Conservation (phyloP, 2,888 invertebrate species). For the Nudaria mundana region DNA sequence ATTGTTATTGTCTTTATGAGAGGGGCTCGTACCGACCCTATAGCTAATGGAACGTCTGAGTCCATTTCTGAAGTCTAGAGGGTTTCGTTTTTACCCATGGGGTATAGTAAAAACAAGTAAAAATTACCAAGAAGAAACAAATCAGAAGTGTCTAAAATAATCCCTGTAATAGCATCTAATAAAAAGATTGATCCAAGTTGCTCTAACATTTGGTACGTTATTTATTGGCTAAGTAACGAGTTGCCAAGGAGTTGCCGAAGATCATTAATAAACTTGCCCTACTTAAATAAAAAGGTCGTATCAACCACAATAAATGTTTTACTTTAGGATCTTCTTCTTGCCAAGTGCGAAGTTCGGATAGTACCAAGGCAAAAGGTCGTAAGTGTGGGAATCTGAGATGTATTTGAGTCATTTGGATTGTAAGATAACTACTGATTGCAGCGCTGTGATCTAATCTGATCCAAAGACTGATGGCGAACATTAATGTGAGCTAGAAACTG, state of each 20-base stretch:
- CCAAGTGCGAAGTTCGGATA: constrained; percentile 22
- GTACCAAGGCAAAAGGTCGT: constrained; percentile 35
- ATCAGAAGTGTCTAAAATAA: no score
- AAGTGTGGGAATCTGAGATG: constrained; percentile 24
- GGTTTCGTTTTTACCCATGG: no score
- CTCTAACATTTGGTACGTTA: constrained; percentile 50
- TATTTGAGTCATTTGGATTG: constrained; percentile 32
- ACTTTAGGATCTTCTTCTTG: constrained; percentile 37
- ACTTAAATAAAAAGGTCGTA: constrained; percentile 43
- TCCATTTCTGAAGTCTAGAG: no score
- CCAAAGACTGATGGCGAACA: constrained; percentile 59
- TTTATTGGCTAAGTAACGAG: constrained; percentile 65
- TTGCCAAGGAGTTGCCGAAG: constrained; percentile 55
- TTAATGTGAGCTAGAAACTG: constrained; percentile 57
- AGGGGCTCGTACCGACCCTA: no score
- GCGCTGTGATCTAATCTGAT: constrained; percentile 59
- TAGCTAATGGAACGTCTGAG: no score
- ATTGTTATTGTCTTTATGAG: no score
- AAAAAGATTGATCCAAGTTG: constrained; percentile 50
- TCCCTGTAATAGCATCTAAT: constrained; percentile 41
- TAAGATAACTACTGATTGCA: constrained; percentile 33
- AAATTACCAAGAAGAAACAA: no score
- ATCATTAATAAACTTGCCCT: constrained; percentile 62
- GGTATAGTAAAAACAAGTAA: no score
- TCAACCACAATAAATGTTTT: constrained; percentile 26